A percentile compares a stretch with the other conserved stretches of the same genome.
Conservation (phyloP, 2,113 vertebrate species). For the Irena cyanogastra region DNA sequence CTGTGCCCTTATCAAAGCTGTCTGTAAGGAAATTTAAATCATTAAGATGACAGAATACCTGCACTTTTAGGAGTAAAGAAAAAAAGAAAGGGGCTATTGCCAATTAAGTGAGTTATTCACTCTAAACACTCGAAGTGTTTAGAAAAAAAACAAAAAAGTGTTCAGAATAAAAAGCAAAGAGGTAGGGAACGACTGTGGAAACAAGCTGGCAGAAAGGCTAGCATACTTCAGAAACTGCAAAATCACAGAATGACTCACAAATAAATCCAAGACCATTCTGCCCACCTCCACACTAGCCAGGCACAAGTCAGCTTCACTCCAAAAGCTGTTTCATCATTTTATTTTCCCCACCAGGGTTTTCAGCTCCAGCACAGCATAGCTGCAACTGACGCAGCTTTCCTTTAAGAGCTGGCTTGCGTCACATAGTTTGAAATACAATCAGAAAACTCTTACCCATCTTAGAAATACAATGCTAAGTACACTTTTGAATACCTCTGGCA, state of each 20-base stretch:
- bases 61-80: too few relatives aligned
- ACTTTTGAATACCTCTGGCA: neutral
- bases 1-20: neutral
- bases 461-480: neutral
- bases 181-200: neutral
- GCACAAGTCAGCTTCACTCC: neutral
- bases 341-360: neutral
- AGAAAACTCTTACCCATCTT: neutral
- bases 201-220: neutral
- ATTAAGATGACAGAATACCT: neutral
- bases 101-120: neutral
- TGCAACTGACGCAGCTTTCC: neutral
- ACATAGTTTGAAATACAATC: neutral
- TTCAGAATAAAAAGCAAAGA: neutral
- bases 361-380: neutral
- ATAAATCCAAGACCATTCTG: neutral
- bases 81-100: neutral
- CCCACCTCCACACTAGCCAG: neutral
- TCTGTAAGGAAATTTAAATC: neutral
- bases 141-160: too few relatives aligned
- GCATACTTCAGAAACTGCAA: neutral
- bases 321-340: neutral
- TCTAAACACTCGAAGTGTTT: neutral
- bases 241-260: neutral
- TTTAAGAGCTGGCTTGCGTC: neutral